phyloP scores from a whole-genome alignment of 2,113 vertebrate genomes.

The Pteropus alecto region DNA sequence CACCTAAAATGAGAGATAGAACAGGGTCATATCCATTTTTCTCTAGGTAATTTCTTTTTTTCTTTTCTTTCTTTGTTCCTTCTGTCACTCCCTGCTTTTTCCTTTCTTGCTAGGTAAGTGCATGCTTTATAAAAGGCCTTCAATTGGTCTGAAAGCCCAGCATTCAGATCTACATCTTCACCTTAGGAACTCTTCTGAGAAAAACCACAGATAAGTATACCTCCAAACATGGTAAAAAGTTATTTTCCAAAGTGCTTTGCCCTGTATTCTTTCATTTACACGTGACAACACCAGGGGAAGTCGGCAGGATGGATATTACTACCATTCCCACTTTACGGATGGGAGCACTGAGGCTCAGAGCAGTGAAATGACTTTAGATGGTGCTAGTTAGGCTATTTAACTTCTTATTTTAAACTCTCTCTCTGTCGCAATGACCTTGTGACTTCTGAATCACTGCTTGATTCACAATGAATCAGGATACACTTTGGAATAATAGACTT shows the following conservation, averaged over 20 bases:
- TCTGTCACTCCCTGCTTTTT: background rate
- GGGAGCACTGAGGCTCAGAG: background rate
- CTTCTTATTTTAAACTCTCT: background rate
- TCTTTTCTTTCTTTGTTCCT: background rate
- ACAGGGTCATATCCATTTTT: background rate
- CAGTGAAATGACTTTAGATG: background rate
- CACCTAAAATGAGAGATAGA: background rate
- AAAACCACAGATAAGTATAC: slow-evolving; percentile 1
- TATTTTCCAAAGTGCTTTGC: background rate
- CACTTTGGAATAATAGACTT: background rate
- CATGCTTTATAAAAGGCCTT: background rate
- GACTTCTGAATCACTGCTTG: background rate
- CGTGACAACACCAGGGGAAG: background rate
- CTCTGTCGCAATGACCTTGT: background rate
- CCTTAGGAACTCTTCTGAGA: background rate
- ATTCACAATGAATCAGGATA: background rate
- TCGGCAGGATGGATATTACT: background rate
- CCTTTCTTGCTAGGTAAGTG: background rate
- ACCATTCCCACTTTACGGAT: background rate
- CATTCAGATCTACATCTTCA: background rate
- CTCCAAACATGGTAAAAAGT: background rate
- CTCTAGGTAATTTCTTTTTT: no score
- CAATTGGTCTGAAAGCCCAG: background rate
- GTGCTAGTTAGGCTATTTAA: background rate
- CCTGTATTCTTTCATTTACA: background rate